Percentiles rank a stretch among this genome's conserved stretches.
These are phyloP conservation scores for Dunckerocampus dactyliophorus DNA, from an alignment of 2,113 vertebrate genomes.

Conservation along the genomic window DNA sequence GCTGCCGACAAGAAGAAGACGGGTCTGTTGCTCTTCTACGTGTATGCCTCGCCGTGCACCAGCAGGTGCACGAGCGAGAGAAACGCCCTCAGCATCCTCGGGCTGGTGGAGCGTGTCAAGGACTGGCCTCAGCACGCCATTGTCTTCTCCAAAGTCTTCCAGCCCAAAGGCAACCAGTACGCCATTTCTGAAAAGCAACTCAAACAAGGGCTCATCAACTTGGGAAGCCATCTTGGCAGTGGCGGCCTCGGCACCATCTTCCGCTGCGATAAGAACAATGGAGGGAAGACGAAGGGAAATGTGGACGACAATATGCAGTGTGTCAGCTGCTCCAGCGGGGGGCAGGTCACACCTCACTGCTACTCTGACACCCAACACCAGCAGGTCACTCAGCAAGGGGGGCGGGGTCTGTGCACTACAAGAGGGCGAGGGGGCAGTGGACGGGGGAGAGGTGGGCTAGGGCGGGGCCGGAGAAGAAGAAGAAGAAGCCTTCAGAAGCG, in stretches of 20 bases:
- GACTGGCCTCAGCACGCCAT: neutral
- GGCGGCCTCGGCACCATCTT: constrained; percentile 4
- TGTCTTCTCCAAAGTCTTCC: constrained; percentile 6
- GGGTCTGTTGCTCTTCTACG: constrained; percentile 18
- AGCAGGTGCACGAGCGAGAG: rapidly evolving
- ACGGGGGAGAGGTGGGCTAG: neutral
- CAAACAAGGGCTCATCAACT: too few species aligned
- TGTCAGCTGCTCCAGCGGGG: neutral
- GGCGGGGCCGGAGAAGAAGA: neutral
- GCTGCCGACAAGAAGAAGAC: rapidly evolving
- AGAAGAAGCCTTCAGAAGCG: too few species aligned
- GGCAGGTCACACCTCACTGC: neutral
- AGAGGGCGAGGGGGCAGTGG: rapidly evolving
- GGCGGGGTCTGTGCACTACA: neutral
- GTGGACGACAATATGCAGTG: neutral
- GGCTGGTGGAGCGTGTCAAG: rapidly evolving
- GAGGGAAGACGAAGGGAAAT: too few species aligned
- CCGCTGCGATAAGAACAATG: neutral
- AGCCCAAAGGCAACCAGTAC: neutral
- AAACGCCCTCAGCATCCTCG: rapidly evolving
- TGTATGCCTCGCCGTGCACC: constrained; percentile 1
- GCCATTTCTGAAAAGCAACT: neutral
- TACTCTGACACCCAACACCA: neutral
- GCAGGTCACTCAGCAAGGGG: neutral
- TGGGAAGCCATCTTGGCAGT: neutral